Evolutionary conservation across 23 tunicate species (phyloP), one percentile per base, ranked within the genome.

Genomic region (Halocynthia roretzi): DNA sequence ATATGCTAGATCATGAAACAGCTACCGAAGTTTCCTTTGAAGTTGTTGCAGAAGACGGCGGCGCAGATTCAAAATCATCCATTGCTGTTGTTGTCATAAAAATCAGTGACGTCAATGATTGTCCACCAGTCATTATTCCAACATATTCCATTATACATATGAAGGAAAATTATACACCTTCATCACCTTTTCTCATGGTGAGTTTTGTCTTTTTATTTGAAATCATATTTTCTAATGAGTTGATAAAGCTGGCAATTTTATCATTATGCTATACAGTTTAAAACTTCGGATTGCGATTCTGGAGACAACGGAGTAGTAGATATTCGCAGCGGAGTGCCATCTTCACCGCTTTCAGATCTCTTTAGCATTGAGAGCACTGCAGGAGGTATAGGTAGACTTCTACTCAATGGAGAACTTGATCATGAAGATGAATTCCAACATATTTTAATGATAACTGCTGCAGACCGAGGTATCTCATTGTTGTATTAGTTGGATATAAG

Each of bases 41-140:
- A 12, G 78, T 91, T 62, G 80, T 69, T 72, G 90, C 87, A 19
- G 61, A 50, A 20, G 97, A 91, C 77, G 51, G 51, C 52, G 97
- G 97, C n/a, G 75, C 56, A 6, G 84, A 88, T 6, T 23, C 75
- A 21, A 54, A 70, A 23, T 60, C 52, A 5, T 52, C 70, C 55
- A 61, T 21, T 54, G 40, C 66, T 31, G 82, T 81, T 22, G 70
- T 92, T 6, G 48, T 71, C 22, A 66, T 86, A 52, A 56, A 48
- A 7, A 77, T 86, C 49, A 54, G 11, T 18, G 98, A 92, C 68
- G 87, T 86, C 20, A 91, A 91, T 66, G 97, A 91, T 52, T 50
- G 68, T 8, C 40, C 61, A 7, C 97, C 97, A 2, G 80, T 85
- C 8, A 15, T 91, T 6, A n/a, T 81, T 10, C 97, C 87, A 21